These are phyloP conservation scores for Chionoecetes opilio DNA, from an alignment of 1,140 invertebrate genomes.

Conservation along the genomic window DNA sequence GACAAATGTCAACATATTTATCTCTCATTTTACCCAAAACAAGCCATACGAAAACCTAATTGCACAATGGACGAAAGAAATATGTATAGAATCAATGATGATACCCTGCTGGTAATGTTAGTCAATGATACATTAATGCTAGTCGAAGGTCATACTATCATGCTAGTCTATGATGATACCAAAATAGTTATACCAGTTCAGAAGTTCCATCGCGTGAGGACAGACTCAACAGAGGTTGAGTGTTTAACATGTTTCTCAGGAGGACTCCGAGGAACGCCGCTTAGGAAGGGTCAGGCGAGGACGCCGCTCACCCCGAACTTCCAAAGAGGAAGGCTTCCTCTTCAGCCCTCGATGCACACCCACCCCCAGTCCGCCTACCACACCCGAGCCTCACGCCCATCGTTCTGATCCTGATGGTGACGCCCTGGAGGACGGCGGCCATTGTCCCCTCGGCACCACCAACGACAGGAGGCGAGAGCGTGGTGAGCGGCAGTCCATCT, in stretches of 20 bases:
- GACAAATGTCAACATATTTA: too few species aligned
- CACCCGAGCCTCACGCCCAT: slow-evolving; percentile 59
- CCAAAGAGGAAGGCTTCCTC: slow-evolving; percentile 37
- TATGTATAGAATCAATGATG: too few species aligned
- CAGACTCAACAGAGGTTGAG: not conserved
- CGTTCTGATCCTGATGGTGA: slow-evolving; percentile 52
- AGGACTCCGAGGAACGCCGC: slow-evolving; percentile 57
- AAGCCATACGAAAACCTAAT: too few species aligned
- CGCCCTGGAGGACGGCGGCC: not conserved
- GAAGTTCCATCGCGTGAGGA: too few species aligned
- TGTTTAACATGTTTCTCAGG: slow-evolving; percentile 36
- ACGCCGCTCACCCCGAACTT: slow-evolving; percentile 31
- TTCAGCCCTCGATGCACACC: slow-evolving; percentile 21
- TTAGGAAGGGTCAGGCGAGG: slow-evolving; percentile 10
- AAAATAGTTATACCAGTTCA: too few species aligned
- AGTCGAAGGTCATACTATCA: too few species aligned
- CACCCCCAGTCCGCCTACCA: slow-evolving; percentile 59
- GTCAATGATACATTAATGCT: too few species aligned
- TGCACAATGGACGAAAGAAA: too few species aligned
- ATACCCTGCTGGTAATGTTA: too few species aligned
- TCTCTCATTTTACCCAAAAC: too few species aligned
- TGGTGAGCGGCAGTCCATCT: not conserved
- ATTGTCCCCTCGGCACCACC: slow-evolving; percentile 30
- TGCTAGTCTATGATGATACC: too few species aligned
- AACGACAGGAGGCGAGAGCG: slow-evolving; percentile 62